These are phyloP conservation scores for Propithecus coquereli DNA, from an alignment of 2,113 vertebrate species.

Conservation along the genomic window DNA sequence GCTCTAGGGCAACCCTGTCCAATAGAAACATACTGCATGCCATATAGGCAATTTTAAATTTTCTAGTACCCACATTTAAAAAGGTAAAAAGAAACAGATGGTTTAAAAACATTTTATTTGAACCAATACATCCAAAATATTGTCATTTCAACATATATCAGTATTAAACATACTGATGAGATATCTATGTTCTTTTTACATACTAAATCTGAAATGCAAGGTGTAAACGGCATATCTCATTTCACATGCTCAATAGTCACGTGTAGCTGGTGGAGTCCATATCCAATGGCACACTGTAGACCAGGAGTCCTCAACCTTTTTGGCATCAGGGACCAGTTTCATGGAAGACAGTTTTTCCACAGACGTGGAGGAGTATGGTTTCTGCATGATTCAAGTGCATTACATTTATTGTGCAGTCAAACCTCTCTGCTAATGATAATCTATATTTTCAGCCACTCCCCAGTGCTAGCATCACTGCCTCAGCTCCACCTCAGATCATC, in stretches of 20 bases:
- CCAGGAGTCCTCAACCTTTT: too few relatives aligned
- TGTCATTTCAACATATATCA: neutral
- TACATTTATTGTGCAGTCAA: too few relatives aligned
- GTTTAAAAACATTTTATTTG: neutral
- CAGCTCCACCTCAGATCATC: too few relatives aligned
- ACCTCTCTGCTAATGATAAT: too few relatives aligned
- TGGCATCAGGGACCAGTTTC: too few relatives aligned
- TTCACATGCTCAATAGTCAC: rapidly evolving
- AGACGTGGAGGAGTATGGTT: too few relatives aligned
- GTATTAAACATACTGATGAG: neutral
- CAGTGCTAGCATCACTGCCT: too few relatives aligned
- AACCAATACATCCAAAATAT: neutral
- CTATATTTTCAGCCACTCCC: too few relatives aligned
- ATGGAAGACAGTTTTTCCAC: too few relatives aligned
- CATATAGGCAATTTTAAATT: neutral
- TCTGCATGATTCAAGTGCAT: too few relatives aligned
- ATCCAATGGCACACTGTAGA: neutral
- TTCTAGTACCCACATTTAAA: neutral
- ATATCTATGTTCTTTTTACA: neutral
- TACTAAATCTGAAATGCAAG: neutral
- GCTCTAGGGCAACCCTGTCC: neutral
- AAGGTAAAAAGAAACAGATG: neutral
- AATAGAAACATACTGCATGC: neutral
- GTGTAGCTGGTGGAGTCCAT: rapidly evolving
- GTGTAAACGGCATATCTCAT: neutral